A percentile compares a stretch with the other conserved stretches of the same genome.
Conservation (phyloP, 2,797 vertebrate genomes). For the Gobio occitaniae region DNA sequence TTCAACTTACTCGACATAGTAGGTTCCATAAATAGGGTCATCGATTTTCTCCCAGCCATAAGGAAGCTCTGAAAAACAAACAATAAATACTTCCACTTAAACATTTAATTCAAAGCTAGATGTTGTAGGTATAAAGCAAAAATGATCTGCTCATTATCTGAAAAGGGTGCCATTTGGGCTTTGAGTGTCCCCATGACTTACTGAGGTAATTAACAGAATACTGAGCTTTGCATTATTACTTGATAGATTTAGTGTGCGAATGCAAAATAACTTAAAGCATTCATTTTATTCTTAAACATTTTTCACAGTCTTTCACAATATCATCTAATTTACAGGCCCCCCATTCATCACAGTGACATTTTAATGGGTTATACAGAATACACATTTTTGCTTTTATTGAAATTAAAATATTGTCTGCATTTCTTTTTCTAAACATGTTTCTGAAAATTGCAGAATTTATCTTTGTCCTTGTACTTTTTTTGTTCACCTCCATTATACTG, state of each 20-base stretch:
- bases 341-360: slow-evolving; percentile 39
- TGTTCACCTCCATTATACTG: neutral
- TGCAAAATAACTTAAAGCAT: neutral
- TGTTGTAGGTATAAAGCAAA: neutral
- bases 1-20: slow-evolving; percentile 98
- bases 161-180: neutral
- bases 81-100: slow-evolving; percentile 55
- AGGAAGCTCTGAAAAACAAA: slow-evolving; percentile 94
- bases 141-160: neutral
- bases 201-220: neutral
- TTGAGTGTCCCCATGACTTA: neutral
- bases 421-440: neutral
- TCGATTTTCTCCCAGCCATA: slow-evolving; percentile 99
- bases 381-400: neutral
- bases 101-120: slow-evolving; percentile 1
- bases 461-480: slow-evolving; percentile 9
- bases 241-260: neutral
- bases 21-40: slow-evolving; percentile 99
- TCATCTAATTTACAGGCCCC: slow-evolving; percentile 1
- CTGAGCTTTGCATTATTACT: neutral
- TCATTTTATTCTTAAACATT: neutral
- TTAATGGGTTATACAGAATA: slow-evolving; percentile 39
- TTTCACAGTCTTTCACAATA: slow-evolving; percentile 7
- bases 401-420: neutral
- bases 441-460: slow-evolving; percentile 4